Conservation (phyloP, 2,888 invertebrate species). For the Metopia argyrocephala region DNA sequence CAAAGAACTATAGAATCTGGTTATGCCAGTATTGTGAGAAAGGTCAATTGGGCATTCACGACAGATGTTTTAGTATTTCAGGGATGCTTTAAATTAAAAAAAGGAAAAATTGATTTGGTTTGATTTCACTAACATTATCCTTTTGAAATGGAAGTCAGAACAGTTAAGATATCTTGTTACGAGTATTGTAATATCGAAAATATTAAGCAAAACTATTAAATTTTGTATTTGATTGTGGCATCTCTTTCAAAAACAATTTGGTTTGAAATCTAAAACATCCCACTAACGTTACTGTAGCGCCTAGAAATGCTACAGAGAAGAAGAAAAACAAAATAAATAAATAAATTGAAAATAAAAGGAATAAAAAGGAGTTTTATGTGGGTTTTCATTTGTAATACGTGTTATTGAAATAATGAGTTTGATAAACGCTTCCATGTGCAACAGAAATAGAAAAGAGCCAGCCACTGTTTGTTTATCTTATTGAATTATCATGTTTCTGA, state of each 20-base stretch:
- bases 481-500: conserved; percentile 57
- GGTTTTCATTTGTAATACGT: conserved; percentile 54
- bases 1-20: no score
- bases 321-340: not conserved
- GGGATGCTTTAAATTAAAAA: no score
- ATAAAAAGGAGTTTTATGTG: conserved; percentile 52
- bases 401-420: conserved; percentile 58
- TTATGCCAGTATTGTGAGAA: no score
- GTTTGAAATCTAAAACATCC: not conserved
- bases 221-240: not conserved
- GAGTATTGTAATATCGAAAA: no score
- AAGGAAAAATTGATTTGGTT: no score
- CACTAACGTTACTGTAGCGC: not conserved
- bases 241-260: not conserved
- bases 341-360: conserved; percentile 1
- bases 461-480: conserved; percentile 50
- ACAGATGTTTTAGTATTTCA: no score
- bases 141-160: no score
- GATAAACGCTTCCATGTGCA: conserved; percentile 39
- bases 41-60: no score
- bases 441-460: not conserved
- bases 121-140: no score
- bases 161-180: no score
- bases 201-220: no score
- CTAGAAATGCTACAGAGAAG: not conserved